Percentiles rank a stretch among this genome's conserved stretches.
These are phyloP conservation scores for Melinaea menophilus DNA, from an alignment of 2,888 invertebrate genomes.

Conservation along the genomic window DNA sequence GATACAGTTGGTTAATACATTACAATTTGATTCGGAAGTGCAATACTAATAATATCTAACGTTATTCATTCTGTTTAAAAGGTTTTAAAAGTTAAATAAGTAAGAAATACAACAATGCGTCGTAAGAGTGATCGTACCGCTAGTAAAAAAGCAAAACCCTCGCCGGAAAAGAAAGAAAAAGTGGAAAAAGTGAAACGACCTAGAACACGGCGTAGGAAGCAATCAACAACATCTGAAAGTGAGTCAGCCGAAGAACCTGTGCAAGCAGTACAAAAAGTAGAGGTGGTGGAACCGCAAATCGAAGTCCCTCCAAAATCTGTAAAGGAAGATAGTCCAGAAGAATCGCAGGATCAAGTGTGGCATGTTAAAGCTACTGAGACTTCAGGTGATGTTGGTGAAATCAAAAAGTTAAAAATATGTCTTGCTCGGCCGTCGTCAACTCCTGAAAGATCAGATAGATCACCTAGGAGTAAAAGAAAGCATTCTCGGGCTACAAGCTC, in stretches of 20 bases:
- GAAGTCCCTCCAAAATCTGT: constrained; percentile 47
- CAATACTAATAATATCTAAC: background rate
- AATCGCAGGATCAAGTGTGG: constrained; percentile 71
- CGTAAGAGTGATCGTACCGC: constrained; percentile 85
- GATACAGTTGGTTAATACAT: background rate
- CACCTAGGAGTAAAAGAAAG: constrained; percentile 73
- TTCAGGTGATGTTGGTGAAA: constrained; percentile 75
- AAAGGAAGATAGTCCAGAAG: constrained; percentile 59
- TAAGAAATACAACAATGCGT: constrained; percentile 77
- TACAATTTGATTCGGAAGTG: background rate
- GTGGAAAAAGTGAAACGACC: constrained; percentile 74
- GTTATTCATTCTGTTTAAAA: background rate
- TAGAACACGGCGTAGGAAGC: constrained; percentile 76
- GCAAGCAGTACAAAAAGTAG: constrained; percentile 43
- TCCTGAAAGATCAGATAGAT: constrained; percentile 72
- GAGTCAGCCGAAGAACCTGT: constrained; percentile 65
- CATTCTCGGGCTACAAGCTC: constrained; percentile 71
- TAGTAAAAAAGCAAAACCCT: constrained; percentile 80
- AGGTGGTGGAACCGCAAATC: constrained; percentile 46
- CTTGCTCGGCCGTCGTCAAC: constrained; percentile 78
- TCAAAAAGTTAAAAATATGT: constrained; percentile 81
- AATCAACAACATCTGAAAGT: constrained; percentile 75
- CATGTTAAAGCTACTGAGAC: constrained; percentile 72
- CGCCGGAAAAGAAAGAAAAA: constrained; percentile 81
- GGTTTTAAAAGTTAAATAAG: background rate